Evolutionary conservation across 2,888 invertebrate species (phyloP), one percentile per base, ranked within the genome.

Genomic region (Agriopis aurantiaria): DNA sequence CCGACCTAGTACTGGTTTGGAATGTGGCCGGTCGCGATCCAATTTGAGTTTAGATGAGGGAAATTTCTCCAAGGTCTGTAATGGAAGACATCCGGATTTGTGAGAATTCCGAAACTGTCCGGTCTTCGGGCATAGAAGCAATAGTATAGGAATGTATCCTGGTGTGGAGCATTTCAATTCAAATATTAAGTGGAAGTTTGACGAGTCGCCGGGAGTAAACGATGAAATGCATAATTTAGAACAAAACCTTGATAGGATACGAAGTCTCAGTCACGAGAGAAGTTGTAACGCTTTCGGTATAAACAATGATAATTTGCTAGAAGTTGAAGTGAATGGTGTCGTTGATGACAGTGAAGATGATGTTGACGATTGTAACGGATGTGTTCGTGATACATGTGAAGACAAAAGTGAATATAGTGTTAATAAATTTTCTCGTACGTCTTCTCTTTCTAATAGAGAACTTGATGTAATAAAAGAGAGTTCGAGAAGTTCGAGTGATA

Each of bases 121-220:
- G 91, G 90, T 93, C 75, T 91, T 92, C 90, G 94, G 94, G 88
- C 94, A 94, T 81, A 93, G 94, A 89, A 95, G 94, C 78, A 94
- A 94, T 89, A 94, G 94, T 78, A 86, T 94, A 85, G 89, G 92
- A 58, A 87, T 93, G 80, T 94, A 93, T 78, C 92, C 94, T 7
- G 91, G 92, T n/a, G 83, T 93, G 43, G 95, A 94, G 83, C 92
- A 92, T 81, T 94, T 95, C 79, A 93, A 91, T 82, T 91, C 94
- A 40, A 93, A 91, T 74, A 90, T 94, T 64, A 92, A 93, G 76
- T 95, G 95, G 95, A 92, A 91, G 74, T 94, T 94, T 71, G 92
- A 93, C 66, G 94, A 93, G 61, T 87, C 90, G 0, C 85, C 86
- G 2, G 90, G 87, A 71, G 80, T 78, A 52, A 89, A 91, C 67